phyloP scores from a whole-genome alignment of 2,797 vertebrate species.

The Loriculus beryllinus region DNA sequence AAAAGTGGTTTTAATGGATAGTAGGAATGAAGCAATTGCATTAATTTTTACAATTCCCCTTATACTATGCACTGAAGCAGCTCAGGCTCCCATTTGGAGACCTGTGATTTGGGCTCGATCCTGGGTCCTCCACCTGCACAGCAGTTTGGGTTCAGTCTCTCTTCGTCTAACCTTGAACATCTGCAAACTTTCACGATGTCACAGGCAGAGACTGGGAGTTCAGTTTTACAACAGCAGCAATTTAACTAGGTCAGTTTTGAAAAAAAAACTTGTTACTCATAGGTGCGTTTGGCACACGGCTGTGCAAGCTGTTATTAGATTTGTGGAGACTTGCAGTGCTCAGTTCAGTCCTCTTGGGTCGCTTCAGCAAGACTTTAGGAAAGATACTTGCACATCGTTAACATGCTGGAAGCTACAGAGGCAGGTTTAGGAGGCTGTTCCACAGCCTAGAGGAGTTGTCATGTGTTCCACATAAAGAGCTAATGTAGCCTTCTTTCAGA shows the following conservation, averaged over 20 bases:
- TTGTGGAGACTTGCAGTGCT: accelerated
- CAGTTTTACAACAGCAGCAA: accelerated
- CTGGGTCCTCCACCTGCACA: background rate
- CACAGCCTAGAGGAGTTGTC: background rate
- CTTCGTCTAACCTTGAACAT: background rate
- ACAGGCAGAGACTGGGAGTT: background rate
- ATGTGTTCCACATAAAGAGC: background rate
- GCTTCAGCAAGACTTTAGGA: background rate
- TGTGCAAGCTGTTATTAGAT: background rate
- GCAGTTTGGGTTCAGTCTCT: background rate
- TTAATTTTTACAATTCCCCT: background rate
- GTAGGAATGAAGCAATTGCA: background rate
- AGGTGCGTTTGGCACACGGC: accelerated
- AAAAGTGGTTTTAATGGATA: background rate
- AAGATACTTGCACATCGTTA: background rate
- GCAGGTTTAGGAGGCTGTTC: background rate
- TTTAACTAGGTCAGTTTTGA: background rate
- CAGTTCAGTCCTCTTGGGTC: background rate
- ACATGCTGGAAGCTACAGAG: background rate
- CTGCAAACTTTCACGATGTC: background rate
- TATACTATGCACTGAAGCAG: background rate
- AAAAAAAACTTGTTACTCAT: background rate
- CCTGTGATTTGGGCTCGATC: accelerated
- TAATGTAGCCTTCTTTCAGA: background rate
- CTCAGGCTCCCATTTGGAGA: background rate